Evolutionary conservation across 2,797 vertebrate species (phyloP).

Genomic region (Epinephelus awoara): DNA sequence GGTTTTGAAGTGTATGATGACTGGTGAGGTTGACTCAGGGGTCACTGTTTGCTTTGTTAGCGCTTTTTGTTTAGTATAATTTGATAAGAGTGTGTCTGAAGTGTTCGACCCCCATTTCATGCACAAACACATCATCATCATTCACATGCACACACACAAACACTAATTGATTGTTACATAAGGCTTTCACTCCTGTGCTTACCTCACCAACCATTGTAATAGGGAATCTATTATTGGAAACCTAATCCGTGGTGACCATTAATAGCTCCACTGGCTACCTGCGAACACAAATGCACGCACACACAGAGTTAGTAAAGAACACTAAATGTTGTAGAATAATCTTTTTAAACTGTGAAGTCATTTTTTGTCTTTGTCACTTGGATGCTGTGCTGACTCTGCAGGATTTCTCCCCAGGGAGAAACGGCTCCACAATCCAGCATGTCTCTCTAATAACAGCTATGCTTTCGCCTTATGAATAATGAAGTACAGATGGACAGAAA

Average conservation of each 20-base stretch:
- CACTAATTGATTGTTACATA: slow-evolving; percentile 63
- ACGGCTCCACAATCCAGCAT: slow-evolving; percentile 20
- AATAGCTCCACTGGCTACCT: slow-evolving; percentile 41
- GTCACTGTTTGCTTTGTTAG: slow-evolving; percentile 13
- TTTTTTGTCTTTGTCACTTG: neutral
- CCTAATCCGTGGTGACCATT: slow-evolving; percentile 65
- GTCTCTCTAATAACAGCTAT: slow-evolving; percentile 29
- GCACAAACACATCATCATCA: neutral
- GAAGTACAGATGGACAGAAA: slow-evolving; percentile 3
- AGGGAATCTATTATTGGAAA: slow-evolving; percentile 71
- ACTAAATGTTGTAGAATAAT: neutral
- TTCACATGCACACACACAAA: slow-evolving; percentile 13
- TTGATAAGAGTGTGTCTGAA: slow-evolving; percentile 22
- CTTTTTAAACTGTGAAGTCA: slow-evolving; percentile 2
- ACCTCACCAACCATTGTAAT: slow-evolving; percentile 63
- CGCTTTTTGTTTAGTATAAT: neutral
- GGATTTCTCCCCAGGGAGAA: slow-evolving; percentile 26
- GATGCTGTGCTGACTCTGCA: slow-evolving; percentile 36
- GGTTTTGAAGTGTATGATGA: slow-evolving; percentile 3
- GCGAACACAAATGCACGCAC: slow-evolving; percentile 8
- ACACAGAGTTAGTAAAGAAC: neutral
- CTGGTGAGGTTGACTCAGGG: neutral
- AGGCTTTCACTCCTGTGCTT: slow-evolving; percentile 45
- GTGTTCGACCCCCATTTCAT: slow-evolving; percentile 1
- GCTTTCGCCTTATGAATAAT: slow-evolving; percentile 39